Base-by-base conservation (phyloP, 2,888 invertebrate species). In the Drosophila falleni region DNA sequence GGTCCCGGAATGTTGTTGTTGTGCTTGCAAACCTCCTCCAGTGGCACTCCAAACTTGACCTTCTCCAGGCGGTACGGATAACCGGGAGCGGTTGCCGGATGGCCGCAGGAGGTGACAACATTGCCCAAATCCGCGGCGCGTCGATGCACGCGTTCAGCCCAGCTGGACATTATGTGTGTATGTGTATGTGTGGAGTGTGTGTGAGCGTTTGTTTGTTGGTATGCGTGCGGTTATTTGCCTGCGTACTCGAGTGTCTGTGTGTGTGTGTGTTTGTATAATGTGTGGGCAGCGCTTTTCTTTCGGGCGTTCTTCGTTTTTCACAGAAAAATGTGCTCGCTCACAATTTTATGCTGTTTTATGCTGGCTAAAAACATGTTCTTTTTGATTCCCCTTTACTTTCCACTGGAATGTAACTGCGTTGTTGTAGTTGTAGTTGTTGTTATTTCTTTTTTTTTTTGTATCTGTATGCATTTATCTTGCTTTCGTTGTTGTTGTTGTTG, bases 1-100 rank as follows among this genome's bases (percentile, higher is more conserved):
- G 98, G 98, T 81, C 97, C 97, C 80, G 98, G 98, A 93, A 98
- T 97, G 94, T 97, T 97, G 93, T 97, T 97, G 93, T 97, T 97
- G 92, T 97, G 97, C 93, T 98, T 98, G 93, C 98, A 98, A 76
- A 98, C 98, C 94, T 97, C 97, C 88, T 97, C 96, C 75, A 98
- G 94, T 51, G 97, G 96, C 74, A 96, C 97, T 80, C 98, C 98
- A 93, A 98, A 98, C 93, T 98, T 98, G 56, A 98, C 97, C 95
- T 97, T 97, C 93, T 97, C 97, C 79, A 97, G 93, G 90, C 97
- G 94, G 85, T 97, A 94, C 10, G 97, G 97, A 92, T 97, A 97
- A 19, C 96, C 96, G 78, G 96, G 95, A 6, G 91, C 87, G 13
- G 90, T 80, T 31, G 95, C 95, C 29, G 97, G 96, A 93, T 97